A percentile compares a stretch with the other conserved stretches of the same genome.
Conservation (phyloP, 2,797 vertebrate species). For the Corythornis leucogaster region DNA sequence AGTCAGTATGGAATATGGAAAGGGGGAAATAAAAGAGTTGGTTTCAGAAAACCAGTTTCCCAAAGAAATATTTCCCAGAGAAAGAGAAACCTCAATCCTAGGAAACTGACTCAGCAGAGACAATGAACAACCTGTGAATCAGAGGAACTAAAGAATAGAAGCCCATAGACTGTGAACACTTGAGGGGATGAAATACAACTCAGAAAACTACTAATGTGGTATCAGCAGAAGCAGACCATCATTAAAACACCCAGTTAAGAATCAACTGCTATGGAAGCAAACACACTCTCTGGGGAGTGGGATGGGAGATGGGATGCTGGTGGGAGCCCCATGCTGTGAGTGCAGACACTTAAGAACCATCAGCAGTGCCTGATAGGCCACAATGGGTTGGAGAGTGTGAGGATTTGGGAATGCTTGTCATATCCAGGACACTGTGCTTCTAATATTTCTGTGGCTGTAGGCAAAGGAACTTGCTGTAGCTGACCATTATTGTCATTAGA, state of each 20-base stretch:
- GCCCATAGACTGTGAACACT: no score
- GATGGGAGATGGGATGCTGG: accelerated
- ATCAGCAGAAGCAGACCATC: background rate
- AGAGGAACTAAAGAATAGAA: background rate
- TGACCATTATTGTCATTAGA: background rate
- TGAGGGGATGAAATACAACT: background rate
- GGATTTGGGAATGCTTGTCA: background rate
- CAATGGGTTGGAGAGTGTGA: background rate
- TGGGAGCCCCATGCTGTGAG: accelerated
- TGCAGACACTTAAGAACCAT: accelerated
- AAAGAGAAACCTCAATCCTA: background rate
- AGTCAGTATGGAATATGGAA: background rate
- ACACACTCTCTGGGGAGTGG: background rate
- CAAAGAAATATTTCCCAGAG: background rate
- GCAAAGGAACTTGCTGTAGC: background rate
- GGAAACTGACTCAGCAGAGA: background rate
- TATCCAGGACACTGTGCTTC: background rate
- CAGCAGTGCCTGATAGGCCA: background rate
- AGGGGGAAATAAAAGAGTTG: background rate
- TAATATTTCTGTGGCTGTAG: background rate
- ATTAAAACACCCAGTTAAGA: background rate
- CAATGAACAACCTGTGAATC: background rate
- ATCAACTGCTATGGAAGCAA: background rate
- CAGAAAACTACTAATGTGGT: background rate
- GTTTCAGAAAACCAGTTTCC: background rate